Percentiles rank a stretch among this genome's conserved stretches.
phyloP scores from a whole-genome alignment of 2,113 vertebrate genomes.

The Salminus brasiliensis region DNA sequence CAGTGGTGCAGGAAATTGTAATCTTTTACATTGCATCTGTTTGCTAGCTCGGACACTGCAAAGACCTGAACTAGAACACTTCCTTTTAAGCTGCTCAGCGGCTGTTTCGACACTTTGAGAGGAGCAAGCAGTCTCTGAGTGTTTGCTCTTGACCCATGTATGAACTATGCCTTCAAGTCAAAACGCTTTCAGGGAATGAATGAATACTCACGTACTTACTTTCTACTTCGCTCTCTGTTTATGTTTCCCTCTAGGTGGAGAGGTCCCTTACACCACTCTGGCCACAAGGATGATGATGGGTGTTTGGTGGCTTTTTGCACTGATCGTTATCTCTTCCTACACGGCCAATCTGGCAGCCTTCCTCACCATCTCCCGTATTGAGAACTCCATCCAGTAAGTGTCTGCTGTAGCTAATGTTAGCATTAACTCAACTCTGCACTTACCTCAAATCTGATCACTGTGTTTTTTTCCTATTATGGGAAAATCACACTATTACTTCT shows the following conservation, averaged over 20 bases:
- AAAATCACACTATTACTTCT: constrained; percentile 13
- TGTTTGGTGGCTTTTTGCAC: constrained; percentile 97
- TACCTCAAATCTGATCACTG: neutral
- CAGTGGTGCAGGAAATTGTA: neutral
- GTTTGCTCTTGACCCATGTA: neutral
- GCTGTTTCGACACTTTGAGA: neutral
- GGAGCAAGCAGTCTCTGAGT: neutral
- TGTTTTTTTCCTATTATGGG: neutral
- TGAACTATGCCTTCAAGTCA: neutral
- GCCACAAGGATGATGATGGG: constrained; percentile 99
- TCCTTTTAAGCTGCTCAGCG: neutral
- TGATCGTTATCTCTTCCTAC: constrained; percentile 98
- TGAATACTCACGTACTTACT: constrained; percentile 13
- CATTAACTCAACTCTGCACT: neutral
- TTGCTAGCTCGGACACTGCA: neutral
- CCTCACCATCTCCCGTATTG: constrained; percentile 95
- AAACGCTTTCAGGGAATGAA: neutral
- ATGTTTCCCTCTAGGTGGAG: constrained; percentile 81
- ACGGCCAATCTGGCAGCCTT: constrained; percentile 98
- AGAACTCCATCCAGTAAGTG: constrained; percentile 99
- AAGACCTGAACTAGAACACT: neutral
- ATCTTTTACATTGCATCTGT: neutral
- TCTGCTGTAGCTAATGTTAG: constrained; percentile 4
- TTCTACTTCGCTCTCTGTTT: neutral
- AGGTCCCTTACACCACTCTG: constrained; percentile 94